phyloP scores from a whole-genome alignment of 1,140 invertebrate species.

The Drosophila ironensis region DNA sequence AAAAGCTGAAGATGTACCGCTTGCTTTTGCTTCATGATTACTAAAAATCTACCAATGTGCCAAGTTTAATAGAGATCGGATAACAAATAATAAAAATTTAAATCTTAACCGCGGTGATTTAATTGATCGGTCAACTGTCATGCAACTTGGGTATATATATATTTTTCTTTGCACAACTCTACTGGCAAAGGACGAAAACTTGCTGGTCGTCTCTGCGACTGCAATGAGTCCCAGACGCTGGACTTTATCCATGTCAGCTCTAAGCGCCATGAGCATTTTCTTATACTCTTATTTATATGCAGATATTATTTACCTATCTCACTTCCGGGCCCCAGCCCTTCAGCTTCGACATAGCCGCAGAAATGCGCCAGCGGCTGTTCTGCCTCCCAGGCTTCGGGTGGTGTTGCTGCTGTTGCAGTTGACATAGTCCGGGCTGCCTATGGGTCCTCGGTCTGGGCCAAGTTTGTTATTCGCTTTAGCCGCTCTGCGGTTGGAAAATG shows the following conservation, averaged over 20 bases:
- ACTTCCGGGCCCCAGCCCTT: constrained; percentile 24
- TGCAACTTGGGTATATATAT: not conserved
- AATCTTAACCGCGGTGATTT: no score
- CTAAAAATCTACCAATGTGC: no score
- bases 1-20: no score
- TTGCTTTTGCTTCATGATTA: no score
- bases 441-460: not conserved
- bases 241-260: not conserved
- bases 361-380: constrained; percentile 12
- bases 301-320: constrained; percentile 29
- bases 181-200: constrained; percentile 20
- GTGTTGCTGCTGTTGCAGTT: constrained; percentile 15
- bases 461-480: constrained; percentile 1
- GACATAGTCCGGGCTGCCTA: constrained; percentile 8
- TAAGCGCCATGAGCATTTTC: constrained; percentile 27
- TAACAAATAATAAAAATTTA: no score
- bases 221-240: constrained; percentile 7
- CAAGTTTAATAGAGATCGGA: no score
- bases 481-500: constrained; percentile 1
- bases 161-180: constrained; percentile 3
- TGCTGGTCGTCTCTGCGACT: constrained; percentile 6
- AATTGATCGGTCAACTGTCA: not conserved
- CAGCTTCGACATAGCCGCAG: constrained; percentile 21
- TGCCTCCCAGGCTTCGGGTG: not conserved
- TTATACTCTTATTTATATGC: constrained; percentile 29